A percentile compares a stretch with the other conserved stretches of the same genome.
Conservation (phyloP, 2,888 invertebrate species). For the Blera fallax region DNA sequence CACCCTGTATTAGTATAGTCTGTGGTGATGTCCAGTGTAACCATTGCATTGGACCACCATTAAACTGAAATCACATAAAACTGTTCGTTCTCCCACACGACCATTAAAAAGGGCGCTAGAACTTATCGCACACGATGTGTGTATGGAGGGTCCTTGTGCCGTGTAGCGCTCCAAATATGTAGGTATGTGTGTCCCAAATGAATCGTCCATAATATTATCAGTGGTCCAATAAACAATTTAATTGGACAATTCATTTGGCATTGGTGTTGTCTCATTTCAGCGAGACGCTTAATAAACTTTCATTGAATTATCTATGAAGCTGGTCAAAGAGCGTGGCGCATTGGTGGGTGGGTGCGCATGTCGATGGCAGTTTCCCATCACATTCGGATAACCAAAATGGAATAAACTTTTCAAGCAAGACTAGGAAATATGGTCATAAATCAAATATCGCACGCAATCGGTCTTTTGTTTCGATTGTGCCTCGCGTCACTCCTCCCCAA, state of each 20-base stretch:
- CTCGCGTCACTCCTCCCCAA: background rate
- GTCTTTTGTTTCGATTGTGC: background rate
- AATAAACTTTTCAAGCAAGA: conserved; percentile 41
- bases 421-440: conserved; percentile 52
- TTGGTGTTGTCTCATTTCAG: conserved; percentile 46
- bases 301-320: conserved; percentile 50
- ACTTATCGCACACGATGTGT: background rate
- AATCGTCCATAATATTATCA: conserved; percentile 61
- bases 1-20: background rate
- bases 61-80: conserved; percentile 64
- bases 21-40: conserved; percentile 3
- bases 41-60: conserved; percentile 35
- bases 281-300: conserved; percentile 58
- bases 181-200: conserved; percentile 39
- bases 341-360: background rate
- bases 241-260: conserved; percentile 64
- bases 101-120: background rate
- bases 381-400: conserved; percentile 4
- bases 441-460: conserved; percentile 65
- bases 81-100: background rate
- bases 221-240: conserved; percentile 64
- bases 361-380: background rate
- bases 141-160: background rate
- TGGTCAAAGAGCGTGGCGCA: background rate
- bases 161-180: background rate